Conservation (phyloP, 1,140 invertebrate genomes). For the Stratiolaelaps scimitus region DNA sequence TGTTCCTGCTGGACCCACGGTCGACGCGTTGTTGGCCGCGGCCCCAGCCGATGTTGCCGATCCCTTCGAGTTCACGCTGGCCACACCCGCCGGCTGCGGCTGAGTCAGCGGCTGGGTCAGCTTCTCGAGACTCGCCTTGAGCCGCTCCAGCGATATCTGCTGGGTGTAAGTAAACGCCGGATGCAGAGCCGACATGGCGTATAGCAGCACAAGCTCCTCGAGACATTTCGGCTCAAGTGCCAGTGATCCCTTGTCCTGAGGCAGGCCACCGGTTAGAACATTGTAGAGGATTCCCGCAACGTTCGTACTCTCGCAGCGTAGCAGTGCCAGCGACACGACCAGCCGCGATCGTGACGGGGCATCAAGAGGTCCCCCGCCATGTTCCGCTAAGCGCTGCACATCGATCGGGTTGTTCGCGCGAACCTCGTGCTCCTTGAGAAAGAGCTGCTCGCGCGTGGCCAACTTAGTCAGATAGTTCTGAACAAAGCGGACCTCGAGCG, state of each 20-base stretch:
- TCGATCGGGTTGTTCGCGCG: constrained; percentile 14
- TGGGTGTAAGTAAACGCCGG: constrained; percentile 19
- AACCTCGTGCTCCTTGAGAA: constrained; percentile 8
- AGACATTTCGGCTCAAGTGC: constrained; percentile 22
- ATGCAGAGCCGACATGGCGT: constrained; percentile 13
- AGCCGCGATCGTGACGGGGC: constrained; percentile 8
- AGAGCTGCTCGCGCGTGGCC: not conserved
- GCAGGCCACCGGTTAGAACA: constrained; percentile 12
- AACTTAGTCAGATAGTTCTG: constrained; percentile 6
- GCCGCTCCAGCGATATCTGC: constrained; percentile 6
- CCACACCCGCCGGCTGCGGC: not conserved
- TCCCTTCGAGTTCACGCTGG: not conserved
- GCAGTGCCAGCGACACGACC: constrained; percentile 10
- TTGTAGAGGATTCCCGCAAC: constrained; percentile 6
- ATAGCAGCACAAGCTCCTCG: constrained; percentile 1
- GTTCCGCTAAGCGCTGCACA: not conserved
- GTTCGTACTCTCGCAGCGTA: not conserved
- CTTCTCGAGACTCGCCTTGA: not conserved
- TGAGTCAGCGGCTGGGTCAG: not conserved
- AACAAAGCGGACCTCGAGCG: constrained; percentile 6
- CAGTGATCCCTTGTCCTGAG: constrained; percentile 2
- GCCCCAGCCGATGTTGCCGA: constrained; percentile 3
- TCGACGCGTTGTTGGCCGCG: not conserved
- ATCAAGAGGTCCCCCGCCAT: constrained; percentile 16
- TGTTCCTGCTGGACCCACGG: not conserved